Conservation (phyloP, 2,888 invertebrate species). For the Pandemis corylana region DNA sequence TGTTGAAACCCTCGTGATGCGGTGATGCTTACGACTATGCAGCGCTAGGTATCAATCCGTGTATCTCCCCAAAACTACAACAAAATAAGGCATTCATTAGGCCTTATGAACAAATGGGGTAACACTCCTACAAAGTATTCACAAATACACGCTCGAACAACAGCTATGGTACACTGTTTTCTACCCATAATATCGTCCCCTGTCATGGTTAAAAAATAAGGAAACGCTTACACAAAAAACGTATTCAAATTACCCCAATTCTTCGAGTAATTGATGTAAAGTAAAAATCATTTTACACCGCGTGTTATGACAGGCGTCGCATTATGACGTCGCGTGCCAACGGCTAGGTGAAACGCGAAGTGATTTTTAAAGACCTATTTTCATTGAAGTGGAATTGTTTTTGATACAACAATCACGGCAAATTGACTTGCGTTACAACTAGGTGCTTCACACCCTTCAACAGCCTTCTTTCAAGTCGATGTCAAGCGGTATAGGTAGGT, state of each 20-base stretch:
- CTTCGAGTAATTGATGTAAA: neutral
- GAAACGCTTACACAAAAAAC: neutral
- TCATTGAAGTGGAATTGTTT: neutral
- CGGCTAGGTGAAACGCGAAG: neutral
- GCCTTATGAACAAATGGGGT: too few species aligned
- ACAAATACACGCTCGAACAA: too few species aligned
- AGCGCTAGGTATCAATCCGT: too few species aligned
- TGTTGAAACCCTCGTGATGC: neutral
- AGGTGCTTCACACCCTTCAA: too few species aligned
- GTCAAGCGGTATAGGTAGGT: too few species aligned
- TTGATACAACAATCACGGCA: neutral
- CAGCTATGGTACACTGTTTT: too few species aligned
- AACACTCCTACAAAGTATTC: too few species aligned
- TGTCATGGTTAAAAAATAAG: too few species aligned
- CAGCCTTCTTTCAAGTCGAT: neutral
- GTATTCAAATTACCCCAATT: neutral
- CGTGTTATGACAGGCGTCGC: slow-evolving; percentile 5
- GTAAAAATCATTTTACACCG: neutral
- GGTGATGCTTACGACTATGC: too few species aligned
- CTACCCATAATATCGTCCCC: too few species aligned
- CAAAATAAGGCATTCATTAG: too few species aligned
- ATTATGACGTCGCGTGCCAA: neutral
- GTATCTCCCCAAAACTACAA: too few species aligned
- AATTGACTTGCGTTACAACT: neutral
- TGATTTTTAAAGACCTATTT: slow-evolving; percentile 1